phyloP scores from a whole-genome alignment of 2,888 invertebrate species.

The Epistrophe eligans region DNA sequence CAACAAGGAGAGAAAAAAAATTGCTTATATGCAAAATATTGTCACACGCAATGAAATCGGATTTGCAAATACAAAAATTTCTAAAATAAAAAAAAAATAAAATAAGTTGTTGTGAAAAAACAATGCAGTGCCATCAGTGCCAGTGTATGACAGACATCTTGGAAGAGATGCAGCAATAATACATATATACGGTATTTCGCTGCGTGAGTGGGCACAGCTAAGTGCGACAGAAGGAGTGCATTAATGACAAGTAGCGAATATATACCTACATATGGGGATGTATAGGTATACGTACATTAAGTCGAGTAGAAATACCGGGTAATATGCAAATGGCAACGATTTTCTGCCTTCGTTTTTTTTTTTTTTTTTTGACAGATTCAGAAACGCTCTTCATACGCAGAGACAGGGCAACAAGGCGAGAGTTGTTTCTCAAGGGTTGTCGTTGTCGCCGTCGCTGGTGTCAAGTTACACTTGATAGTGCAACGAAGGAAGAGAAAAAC shows the following conservation, averaged over 20 bases:
- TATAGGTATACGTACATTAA: constrained; percentile 29
- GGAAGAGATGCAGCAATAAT: constrained; percentile 34
- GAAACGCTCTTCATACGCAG: constrained; percentile 37
- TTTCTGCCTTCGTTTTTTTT: constrained; percentile 30
- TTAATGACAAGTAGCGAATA: constrained; percentile 61
- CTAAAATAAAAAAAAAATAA: constrained; percentile 12
- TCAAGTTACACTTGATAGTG: constrained; percentile 75
- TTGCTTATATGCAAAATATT: constrained; percentile 42
- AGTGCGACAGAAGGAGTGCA: constrained; percentile 70
- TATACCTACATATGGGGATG: neutral
- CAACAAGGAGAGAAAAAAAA: constrained; percentile 20
- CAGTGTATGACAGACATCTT: constrained; percentile 53
- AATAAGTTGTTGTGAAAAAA: constrained; percentile 7
- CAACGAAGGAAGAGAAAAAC: constrained; percentile 63
- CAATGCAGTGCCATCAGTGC: neutral
- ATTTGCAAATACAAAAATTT: constrained; percentile 22
- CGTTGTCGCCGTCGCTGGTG: constrained; percentile 73
- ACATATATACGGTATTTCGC: neutral
- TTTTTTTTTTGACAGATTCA: constrained; percentile 38
- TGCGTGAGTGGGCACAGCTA: constrained; percentile 30
- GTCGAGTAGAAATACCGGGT: constrained; percentile 14
- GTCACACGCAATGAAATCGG: constrained; percentile 51
- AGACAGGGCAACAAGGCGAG: constrained; percentile 45
- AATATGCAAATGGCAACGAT: constrained; percentile 73
- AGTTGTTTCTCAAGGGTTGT: constrained; percentile 70